These are phyloP conservation scores for Theretra japonica DNA, from an alignment of 2,888 invertebrate genomes.

Conservation along the genomic window DNA sequence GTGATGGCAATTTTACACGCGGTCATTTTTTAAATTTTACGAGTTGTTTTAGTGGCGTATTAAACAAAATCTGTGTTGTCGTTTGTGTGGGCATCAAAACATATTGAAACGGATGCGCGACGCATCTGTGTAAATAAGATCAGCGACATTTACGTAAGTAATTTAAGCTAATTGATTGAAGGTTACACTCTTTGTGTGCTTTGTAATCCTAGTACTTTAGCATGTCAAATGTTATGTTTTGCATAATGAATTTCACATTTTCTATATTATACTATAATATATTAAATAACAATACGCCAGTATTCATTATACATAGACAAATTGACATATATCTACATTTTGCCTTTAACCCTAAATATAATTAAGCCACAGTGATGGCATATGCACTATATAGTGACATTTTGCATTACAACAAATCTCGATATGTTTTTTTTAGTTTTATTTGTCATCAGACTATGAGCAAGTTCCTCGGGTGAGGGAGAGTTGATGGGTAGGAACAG, in stretches of 20 bases:
- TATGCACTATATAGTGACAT: too few species aligned
- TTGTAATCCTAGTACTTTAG: conserved; percentile 20
- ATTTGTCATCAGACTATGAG: too few species aligned
- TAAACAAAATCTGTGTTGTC: conserved; percentile 14
- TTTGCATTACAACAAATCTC: too few species aligned
- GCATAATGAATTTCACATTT: background rate
- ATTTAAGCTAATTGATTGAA: conserved; percentile 48
- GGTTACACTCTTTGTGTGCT: conserved; percentile 36
- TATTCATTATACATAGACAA: background rate
- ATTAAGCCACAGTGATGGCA: too few species aligned
- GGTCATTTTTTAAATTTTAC: background rate
- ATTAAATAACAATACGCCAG: too few species aligned
- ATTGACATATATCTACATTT: background rate
- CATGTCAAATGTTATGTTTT: background rate
- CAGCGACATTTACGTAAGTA: conserved; percentile 41
- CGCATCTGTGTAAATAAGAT: conserved; percentile 28
- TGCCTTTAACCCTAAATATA: too few species aligned
- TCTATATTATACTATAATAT: too few species aligned
- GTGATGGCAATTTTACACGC: background rate
- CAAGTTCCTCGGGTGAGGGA: too few species aligned
- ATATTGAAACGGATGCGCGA: conserved; percentile 29
- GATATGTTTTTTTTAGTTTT: too few species aligned
- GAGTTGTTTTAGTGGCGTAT: background rate
- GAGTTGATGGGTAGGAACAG: too few species aligned
- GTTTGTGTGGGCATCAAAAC: conserved; percentile 23